Evolutionary conservation across 2,888 invertebrate genomes (phyloP).

Genomic region (Drosophila monieri): DNA sequence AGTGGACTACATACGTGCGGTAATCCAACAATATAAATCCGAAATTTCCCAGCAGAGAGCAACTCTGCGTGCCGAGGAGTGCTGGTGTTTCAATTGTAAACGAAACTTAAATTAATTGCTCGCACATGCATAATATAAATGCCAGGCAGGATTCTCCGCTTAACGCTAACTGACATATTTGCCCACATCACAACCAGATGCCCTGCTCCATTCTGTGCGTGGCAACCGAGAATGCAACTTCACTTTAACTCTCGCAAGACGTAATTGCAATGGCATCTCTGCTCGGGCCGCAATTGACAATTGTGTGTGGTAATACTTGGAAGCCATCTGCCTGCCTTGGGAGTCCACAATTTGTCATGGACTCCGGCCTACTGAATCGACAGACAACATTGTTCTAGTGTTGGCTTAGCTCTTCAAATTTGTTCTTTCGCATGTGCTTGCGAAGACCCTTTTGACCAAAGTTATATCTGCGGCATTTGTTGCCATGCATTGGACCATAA

Average conservation of each 20-base stretch:
- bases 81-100: conserved; percentile 68
- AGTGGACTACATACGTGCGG: conserved; percentile 68
- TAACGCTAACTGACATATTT: conserved; percentile 75
- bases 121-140: conserved; percentile 74
- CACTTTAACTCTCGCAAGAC: conserved; percentile 66
- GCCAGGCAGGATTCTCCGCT: conserved; percentile 58
- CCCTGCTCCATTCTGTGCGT: conserved; percentile 11
- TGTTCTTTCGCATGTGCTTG: conserved; percentile 55
- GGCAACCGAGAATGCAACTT: conserved; percentile 32
- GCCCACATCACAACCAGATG: conserved; percentile 53
- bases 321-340: conserved; percentile 35
- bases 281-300: conserved; percentile 62
- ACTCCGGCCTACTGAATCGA: conserved; percentile 42
- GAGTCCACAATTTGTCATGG: conserved; percentile 65
- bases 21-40: conserved; percentile 76
- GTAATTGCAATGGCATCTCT: conserved; percentile 41
- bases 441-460: not conserved
- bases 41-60: conserved; percentile 55
- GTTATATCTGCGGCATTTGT: conserved; percentile 67
- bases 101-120: conserved; percentile 78
- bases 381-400: conserved; percentile 50
- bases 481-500: conserved; percentile 72
- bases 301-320: conserved; percentile 28
- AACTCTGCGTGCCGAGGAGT: conserved; percentile 4
- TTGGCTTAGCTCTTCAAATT: conserved; percentile 68